phyloP scores from a whole-genome alignment of 2,113 vertebrate genomes.

The Daboia siamensis region DNA sequence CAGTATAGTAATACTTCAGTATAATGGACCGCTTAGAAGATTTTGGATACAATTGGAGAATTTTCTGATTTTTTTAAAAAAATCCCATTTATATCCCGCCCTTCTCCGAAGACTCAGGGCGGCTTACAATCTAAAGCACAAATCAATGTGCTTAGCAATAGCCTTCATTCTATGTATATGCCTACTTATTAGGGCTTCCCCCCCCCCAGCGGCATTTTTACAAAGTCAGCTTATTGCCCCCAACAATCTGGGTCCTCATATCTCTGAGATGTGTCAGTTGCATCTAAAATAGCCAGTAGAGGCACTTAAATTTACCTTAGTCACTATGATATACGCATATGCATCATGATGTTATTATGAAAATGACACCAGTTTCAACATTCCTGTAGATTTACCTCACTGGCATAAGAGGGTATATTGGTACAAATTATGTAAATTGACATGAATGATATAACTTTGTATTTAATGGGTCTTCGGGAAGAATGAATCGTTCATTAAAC shows the following conservation, averaged over 20 bases:
- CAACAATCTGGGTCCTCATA: too few relatives aligned
- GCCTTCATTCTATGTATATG: too few relatives aligned
- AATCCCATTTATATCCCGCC: too few relatives aligned
- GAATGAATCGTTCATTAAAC: not conserved
- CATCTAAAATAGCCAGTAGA: not conserved
- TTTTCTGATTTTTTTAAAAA: not conserved
- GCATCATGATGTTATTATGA: not conserved
- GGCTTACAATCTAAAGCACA: too few relatives aligned
- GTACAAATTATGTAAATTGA: not conserved
- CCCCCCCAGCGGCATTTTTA: too few relatives aligned
- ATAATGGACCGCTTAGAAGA: not conserved
- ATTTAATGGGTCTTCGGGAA: not conserved
- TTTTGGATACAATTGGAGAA: not conserved
- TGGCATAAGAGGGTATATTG: not conserved
- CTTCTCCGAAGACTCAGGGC: too few relatives aligned
- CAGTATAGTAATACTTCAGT: not conserved
- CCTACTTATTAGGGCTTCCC: too few relatives aligned
- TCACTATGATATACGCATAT: not conserved
- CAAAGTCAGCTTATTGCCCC: too few relatives aligned
- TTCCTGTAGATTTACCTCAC: not conserved
- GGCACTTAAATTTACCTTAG: not conserved
- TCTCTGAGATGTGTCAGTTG: not conserved
- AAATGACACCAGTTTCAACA: not conserved
- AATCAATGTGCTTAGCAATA: too few relatives aligned
- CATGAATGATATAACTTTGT: not conserved